Evolutionary conservation across 2,797 vertebrate genomes (phyloP).

Genomic region (Hypotaenidia philippensis): DNA sequence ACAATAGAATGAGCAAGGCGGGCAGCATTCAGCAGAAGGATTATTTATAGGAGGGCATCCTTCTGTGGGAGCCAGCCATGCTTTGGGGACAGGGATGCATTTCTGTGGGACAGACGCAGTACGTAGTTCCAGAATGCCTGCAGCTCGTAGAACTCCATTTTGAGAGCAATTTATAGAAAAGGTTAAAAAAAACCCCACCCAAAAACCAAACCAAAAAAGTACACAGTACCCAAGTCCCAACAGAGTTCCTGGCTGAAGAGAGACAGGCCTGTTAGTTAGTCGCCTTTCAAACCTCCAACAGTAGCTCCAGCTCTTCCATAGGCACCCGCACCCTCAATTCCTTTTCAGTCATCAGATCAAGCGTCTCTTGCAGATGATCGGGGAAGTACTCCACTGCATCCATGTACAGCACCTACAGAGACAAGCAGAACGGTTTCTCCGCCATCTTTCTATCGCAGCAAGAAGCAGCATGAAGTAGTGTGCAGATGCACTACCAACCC

Average conservation of each 20-base stretch:
- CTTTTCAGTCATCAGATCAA: constrained; percentile 89
- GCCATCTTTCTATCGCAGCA: not conserved
- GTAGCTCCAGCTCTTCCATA: constrained; percentile 86
- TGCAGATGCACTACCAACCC: accelerated
- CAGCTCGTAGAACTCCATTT: not conserved
- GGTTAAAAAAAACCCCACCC: not conserved
- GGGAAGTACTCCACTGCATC: constrained; percentile 86
- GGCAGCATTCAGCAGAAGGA: not conserved
- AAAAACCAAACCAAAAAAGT: not conserved
- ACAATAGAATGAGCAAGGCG: not conserved
- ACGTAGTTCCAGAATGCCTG: not conserved
- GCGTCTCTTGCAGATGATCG: constrained; percentile 82
- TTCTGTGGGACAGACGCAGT: not conserved
- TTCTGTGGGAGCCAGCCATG: not conserved
- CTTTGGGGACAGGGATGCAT: not conserved
- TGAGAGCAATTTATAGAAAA: not conserved
- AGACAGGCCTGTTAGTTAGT: not conserved
- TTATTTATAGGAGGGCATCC: not conserved
- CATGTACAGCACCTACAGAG: constrained; percentile 83
- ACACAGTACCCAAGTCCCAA: not conserved
- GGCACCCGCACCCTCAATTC: constrained; percentile 86
- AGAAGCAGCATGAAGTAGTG: not conserved
- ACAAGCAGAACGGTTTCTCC: not conserved
- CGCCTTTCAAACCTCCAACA: constrained; percentile 82
- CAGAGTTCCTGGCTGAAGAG: not conserved